phyloP scores from a whole-genome alignment of 2,797 vertebrate genomes.

The Bryconaethiops microstoma region DNA sequence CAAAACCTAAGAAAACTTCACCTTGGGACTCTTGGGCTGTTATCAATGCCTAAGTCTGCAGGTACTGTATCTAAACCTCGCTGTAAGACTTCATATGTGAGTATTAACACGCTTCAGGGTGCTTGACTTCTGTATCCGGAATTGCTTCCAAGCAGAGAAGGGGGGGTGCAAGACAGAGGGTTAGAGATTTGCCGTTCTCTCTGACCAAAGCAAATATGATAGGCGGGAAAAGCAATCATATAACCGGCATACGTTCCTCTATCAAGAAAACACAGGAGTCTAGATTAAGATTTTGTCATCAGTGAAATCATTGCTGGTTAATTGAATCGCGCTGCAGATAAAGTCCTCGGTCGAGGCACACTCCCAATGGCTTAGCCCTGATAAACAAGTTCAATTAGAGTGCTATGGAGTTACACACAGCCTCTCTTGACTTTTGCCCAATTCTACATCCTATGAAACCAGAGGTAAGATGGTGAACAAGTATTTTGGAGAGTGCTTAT shows the following conservation, averaged over 20 bases:
- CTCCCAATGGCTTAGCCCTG: conserved; percentile 62
- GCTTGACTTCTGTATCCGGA: conserved; percentile 77
- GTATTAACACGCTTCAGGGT: conserved; percentile 84
- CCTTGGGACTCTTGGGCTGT: conserved; percentile 73
- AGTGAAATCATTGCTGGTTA: conserved; percentile 75
- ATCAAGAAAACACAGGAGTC: conserved; percentile 81
- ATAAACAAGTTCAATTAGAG: conserved; percentile 66
- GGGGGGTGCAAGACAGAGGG: conserved; percentile 64
- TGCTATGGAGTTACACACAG: conserved; percentile 51
- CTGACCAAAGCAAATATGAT: conserved; percentile 81
- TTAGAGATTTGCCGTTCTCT: conserved; percentile 77
- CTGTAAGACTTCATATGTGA: conserved; percentile 81
- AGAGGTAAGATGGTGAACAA: conserved; percentile 46
- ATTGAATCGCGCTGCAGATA: conserved; percentile 74
- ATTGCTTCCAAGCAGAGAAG: conserved; percentile 74
- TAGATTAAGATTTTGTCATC: conserved; percentile 80
- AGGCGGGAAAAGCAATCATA: conserved; percentile 77
- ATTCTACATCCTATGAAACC: conserved; percentile 61
- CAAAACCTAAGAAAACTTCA: conserved; percentile 70
- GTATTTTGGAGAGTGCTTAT: background rate
- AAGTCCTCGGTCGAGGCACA: conserved; percentile 65
- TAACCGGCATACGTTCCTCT: conserved; percentile 72
- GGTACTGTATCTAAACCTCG: conserved; percentile 79
- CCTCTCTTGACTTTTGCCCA: conserved; percentile 57
- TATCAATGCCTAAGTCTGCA: conserved; percentile 74